Percentiles rank a stretch among this genome's conserved stretches.
Evolutionary conservation across 2,888 invertebrate genomes (phyloP).

Genomic region (Synergus itoensis): DNA sequence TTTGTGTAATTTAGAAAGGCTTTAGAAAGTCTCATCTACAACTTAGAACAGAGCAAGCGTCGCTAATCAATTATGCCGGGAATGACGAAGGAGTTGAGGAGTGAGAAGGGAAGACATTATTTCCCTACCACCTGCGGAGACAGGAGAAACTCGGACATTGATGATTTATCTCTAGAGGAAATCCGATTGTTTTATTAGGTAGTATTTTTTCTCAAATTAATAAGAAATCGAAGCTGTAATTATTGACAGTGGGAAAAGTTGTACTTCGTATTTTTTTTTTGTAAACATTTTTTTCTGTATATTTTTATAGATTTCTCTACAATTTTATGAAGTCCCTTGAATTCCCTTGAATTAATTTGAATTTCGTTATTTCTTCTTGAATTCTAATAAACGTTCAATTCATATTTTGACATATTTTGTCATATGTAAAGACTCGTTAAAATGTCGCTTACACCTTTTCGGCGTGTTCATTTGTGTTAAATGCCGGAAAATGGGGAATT

Average conservation of each 20-base stretch:
- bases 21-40: conserved; percentile 66
- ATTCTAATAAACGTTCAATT: too few relatives aligned
- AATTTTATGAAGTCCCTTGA: too few relatives aligned
- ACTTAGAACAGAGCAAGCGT: conserved; percentile 57
- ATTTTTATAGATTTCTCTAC: too few relatives aligned
- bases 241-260: background rate
- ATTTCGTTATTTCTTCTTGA: too few relatives aligned
- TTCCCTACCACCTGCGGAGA: conserved; percentile 43
- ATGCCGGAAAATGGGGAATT: background rate
- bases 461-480: background rate
- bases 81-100: conserved; percentile 21
- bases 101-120: conserved; percentile 40
- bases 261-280: too few relatives aligned
- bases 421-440: background rate
- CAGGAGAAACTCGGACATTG: conserved; percentile 51
- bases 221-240: background rate
- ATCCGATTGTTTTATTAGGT: conserved; percentile 49
- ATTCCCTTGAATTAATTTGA: too few relatives aligned
- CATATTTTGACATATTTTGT: too few relatives aligned
- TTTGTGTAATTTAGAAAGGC: conserved; percentile 60
- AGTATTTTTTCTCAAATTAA: background rate
- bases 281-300: too few relatives aligned
- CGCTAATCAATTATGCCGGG: conserved; percentile 62
- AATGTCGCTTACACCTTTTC: too few relatives aligned
- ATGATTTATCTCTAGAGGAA: conserved; percentile 55